phyloP scores from a whole-genome alignment of 1,140 invertebrate genomes.

The Oscheius sp. region DNA sequence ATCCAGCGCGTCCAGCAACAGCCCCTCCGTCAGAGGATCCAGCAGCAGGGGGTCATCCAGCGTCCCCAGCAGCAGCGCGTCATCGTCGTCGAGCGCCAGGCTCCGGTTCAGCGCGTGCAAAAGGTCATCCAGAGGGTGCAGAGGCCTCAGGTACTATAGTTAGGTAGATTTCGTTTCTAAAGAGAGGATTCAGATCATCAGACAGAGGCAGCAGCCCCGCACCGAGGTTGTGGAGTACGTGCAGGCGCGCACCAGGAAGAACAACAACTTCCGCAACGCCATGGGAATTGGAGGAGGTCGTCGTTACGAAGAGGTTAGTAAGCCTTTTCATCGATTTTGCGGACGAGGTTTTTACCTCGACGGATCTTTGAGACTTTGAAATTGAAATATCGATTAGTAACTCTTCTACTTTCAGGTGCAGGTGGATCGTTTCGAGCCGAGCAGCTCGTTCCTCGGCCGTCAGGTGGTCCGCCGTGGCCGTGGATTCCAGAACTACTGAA shows the following conservation, averaged over 20 bases:
- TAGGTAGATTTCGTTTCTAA: not conserved
- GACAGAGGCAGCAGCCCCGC: not conserved
- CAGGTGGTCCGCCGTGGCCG: not conserved
- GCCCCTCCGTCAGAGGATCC: not conserved
- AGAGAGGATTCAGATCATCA: not conserved
- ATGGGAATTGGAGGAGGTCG: not conserved
- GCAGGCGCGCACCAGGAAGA: not conserved
- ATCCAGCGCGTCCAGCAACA: not conserved
- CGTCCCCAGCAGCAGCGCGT: not conserved
- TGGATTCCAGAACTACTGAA: slow-evolving; percentile 5
- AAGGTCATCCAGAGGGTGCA: not conserved
- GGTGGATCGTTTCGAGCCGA: slow-evolving; percentile 10
- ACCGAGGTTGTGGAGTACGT: slow-evolving; percentile 8
- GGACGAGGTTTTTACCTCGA: not conserved
- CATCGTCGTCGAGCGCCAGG: not conserved
- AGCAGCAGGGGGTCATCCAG: no score
- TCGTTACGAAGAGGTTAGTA: not conserved
- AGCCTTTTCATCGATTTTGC: not conserved
- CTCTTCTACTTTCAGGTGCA: slow-evolving; percentile 33
- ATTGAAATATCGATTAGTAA: not conserved
- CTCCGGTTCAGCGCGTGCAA: slow-evolving; percentile 9
- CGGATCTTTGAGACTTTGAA: not conserved
- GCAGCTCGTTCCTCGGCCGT: not conserved
- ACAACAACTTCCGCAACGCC: slow-evolving; percentile 20
- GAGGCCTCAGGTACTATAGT: not conserved